A percentile compares a stretch with the other conserved stretches of the same genome.
Conservation (phyloP, 2,797 vertebrate genomes). For the Cynodonichthys magdalenae region DNA sequence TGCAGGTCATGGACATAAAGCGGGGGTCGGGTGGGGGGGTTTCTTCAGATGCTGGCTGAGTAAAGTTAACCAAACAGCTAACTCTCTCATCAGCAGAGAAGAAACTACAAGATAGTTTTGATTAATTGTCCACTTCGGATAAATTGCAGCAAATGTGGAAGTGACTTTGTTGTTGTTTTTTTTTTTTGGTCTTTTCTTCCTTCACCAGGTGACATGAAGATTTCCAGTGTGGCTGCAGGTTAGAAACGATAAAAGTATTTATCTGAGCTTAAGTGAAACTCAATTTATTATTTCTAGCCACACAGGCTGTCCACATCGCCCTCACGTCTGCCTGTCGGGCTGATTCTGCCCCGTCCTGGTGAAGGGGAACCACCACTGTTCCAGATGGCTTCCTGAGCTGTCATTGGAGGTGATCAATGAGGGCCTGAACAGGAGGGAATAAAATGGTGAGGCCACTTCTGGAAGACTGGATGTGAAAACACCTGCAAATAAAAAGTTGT, state of each 20-base stretch:
- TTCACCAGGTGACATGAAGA: constrained; percentile 19
- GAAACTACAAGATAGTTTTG: constrained; percentile 8
- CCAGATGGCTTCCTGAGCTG: constrained; percentile 64
- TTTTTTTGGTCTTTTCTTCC: constrained; percentile 49
- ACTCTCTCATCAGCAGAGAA: constrained; percentile 10
- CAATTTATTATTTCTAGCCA: constrained; percentile 60
- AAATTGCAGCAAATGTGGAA: constrained; percentile 38
- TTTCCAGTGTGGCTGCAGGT: constrained; percentile 31
- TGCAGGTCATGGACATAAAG: too few species aligned
- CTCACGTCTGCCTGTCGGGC: constrained; percentile 59
- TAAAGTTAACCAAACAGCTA: constrained; percentile 18
- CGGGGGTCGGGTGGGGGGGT: too few species aligned
- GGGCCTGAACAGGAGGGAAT: constrained; percentile 20
- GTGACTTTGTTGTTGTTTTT: constrained; percentile 26
- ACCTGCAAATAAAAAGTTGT: neutral
- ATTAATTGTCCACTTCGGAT: constrained; percentile 32
- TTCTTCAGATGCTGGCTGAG: neutral
- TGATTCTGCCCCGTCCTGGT: constrained; percentile 21
- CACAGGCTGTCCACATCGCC: constrained; percentile 30
- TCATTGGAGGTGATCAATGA: constrained; percentile 65
- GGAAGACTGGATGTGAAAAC: constrained; percentile 5
- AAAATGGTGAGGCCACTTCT: constrained; percentile 48
- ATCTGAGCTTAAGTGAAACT: constrained; percentile 60
- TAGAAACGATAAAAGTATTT: constrained; percentile 57
- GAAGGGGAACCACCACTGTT: constrained; percentile 49